Evolutionary conservation across 2,113 vertebrate genomes (phyloP).

Genomic region (Sylvietta virens): DNA sequence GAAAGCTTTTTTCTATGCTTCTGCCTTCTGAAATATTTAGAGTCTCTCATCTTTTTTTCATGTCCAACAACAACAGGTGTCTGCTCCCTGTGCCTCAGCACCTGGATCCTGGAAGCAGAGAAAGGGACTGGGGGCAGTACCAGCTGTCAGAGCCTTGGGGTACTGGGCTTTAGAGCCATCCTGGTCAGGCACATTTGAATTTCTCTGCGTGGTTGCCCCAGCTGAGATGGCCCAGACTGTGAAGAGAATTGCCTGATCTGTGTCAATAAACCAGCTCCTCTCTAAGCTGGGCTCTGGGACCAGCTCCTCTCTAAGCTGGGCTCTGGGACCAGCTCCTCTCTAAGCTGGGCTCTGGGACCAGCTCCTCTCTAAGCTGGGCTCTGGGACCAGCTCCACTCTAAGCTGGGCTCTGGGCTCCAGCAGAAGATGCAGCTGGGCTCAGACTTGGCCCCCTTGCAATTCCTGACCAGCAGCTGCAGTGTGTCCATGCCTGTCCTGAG

Average conservation of each 20-base stretch:
- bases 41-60: too few relatives aligned
- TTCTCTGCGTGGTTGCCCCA: background rate
- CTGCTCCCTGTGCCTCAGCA: background rate
- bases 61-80: too few relatives aligned
- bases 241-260: background rate
- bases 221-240: background rate
- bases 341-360: background rate
- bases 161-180: background rate
- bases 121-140: background rate
- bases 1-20: too few relatives aligned
- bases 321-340: background rate
- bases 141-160: background rate
- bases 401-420: background rate
- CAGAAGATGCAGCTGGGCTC: background rate
- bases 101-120: background rate
- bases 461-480: background rate
- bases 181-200: background rate
- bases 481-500: background rate
- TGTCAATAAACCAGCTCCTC: background rate
- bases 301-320: background rate
- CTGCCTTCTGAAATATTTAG: too few relatives aligned
- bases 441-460: background rate
- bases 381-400: background rate
- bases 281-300: background rate
- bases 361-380: background rate